phyloP scores from a whole-genome alignment of 92 coral and sea anemone species.

The Epizoanthus fatuus region DNA sequence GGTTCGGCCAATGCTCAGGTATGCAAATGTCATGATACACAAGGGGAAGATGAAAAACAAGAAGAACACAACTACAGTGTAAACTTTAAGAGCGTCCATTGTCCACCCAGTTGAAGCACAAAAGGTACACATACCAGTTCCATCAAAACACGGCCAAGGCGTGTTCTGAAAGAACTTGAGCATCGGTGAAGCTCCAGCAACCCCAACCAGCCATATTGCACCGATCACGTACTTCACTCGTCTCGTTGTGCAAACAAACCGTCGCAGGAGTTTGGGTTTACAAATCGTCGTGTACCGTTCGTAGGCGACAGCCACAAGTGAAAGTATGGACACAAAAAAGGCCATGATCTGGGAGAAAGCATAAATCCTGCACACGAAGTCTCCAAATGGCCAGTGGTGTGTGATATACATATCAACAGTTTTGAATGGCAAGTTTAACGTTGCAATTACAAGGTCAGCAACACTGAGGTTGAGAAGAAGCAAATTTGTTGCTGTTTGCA shows the following conservation, averaged over 20 bases:
- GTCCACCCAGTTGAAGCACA: constrained; percentile 71
- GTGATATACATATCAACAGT: constrained; percentile 74
- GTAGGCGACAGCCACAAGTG: constrained; percentile 78
- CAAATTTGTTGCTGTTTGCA: constrained; percentile 87
- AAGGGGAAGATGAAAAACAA: constrained; percentile 78
- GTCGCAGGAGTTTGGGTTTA: constrained; percentile 56
- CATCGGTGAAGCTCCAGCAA: constrained; percentile 64
- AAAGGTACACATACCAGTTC: constrained; percentile 2
- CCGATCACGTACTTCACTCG: constrained; percentile 47
- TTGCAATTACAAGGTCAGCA: constrained; percentile 85
- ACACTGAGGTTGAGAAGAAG: constrained; percentile 79
- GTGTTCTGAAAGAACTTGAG: constrained; percentile 52
- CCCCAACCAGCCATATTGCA: constrained; percentile 72
- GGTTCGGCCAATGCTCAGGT: constrained; percentile 75
- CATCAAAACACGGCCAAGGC: not conserved
- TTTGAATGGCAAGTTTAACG: constrained; percentile 76
- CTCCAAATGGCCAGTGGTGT: constrained; percentile 82
- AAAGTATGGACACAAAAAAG: constrained; percentile 72
- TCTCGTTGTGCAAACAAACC: constrained; percentile 54
- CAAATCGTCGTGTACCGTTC: constrained; percentile 85
- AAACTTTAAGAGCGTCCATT: constrained; percentile 23
- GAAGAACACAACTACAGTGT: constrained; percentile 49
- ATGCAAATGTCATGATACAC: constrained; percentile 68
- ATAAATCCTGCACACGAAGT: constrained; percentile 71
- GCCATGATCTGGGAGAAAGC: constrained; percentile 76